These are phyloP conservation scores for Tenthredo mesomela DNA, from an alignment of 2,888 invertebrate species.

Conservation along the genomic window DNA sequence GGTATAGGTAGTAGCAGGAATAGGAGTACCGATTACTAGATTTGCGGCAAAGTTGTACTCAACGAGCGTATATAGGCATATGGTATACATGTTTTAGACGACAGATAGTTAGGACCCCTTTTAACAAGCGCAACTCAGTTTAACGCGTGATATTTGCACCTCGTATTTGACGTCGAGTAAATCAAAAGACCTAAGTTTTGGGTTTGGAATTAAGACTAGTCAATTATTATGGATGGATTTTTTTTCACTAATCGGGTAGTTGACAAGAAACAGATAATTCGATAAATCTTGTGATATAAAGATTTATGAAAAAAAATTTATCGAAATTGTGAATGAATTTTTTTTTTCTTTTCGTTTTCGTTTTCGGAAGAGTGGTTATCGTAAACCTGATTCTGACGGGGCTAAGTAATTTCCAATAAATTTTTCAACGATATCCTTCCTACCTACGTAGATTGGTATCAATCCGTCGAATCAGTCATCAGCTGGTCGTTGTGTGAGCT, in stretches of 20 bases:
- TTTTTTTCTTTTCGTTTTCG: neutral
- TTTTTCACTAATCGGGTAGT: neutral
- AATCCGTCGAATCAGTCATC: slow-evolving; percentile 57
- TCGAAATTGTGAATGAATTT: too few species aligned
- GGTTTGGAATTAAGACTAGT: neutral
- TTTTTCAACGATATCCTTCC: neutral
- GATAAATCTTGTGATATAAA: neutral
- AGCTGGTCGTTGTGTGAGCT: slow-evolving; percentile 23
- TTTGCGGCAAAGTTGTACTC: neutral
- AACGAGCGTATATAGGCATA: neutral
- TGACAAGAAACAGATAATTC: neutral
- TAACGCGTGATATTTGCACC: neutral
- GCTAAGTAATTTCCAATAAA: slow-evolving; percentile 37
- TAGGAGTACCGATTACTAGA: slow-evolving; percentile 8
- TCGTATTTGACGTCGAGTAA: neutral
- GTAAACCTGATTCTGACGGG: neutral
- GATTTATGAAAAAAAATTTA: neutral
- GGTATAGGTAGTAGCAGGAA: neutral
- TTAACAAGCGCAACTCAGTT: slow-evolving; percentile 27
- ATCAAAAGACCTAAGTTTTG: neutral
- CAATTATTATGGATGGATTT: neutral
- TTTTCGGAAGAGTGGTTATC: neutral
- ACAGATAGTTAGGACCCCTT: neutral
- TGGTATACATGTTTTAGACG: neutral
- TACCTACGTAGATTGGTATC: slow-evolving; percentile 29